Base-by-base conservation (phyloP, 2,113 vertebrate genomes). In the Bos taurus region DNA sequence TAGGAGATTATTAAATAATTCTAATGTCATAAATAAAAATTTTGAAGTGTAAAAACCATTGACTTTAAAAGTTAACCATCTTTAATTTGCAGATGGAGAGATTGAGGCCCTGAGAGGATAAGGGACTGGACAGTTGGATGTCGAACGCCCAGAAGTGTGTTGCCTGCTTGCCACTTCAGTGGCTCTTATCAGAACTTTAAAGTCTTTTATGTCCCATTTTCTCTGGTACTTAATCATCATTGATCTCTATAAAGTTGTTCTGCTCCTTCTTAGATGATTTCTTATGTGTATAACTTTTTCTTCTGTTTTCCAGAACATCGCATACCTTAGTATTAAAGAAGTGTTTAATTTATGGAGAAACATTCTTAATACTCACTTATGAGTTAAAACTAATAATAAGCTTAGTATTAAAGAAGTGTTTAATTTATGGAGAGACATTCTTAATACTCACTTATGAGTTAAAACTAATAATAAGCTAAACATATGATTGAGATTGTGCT, bases 61-160 rank as follows among this genome's bases (percentile, higher is more conserved):
- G 33, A 7, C 80, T 94, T 84, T 36, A 67, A 96, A 78, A 80
- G 71, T 77, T 89, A 94, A 26, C 50, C 33, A 26, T 28, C 28
- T 96, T 71, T 90, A 85, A n/a, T 82, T 83, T 97, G 78, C 40
- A 82, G 17, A 71, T 96, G 62, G 28, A 95, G 33, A 92, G 52
- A 54, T 30, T 78, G 78, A 90, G 36, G 36, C 46, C 16, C 78
- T 80, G 74, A 21, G 25, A 90, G 36, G 17, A 43, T 30, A 9
- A 84, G 19, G 25, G 54, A 36, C 59, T 86, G 19, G 19, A 56
- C 52, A 46, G 43, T 71, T 94, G 23, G 23, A 23, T 96, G 3
- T 84, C 12, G 78, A 25, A 56, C 59, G 4, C 48, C 33, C 54
- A 36, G 13, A 92, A 78, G 2, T 40, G 4, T 71, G 17, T 56